These are phyloP conservation scores for Threskiornis aethiopicus DNA, from an alignment of 2,797 vertebrate species.

Conservation along the genomic window DNA sequence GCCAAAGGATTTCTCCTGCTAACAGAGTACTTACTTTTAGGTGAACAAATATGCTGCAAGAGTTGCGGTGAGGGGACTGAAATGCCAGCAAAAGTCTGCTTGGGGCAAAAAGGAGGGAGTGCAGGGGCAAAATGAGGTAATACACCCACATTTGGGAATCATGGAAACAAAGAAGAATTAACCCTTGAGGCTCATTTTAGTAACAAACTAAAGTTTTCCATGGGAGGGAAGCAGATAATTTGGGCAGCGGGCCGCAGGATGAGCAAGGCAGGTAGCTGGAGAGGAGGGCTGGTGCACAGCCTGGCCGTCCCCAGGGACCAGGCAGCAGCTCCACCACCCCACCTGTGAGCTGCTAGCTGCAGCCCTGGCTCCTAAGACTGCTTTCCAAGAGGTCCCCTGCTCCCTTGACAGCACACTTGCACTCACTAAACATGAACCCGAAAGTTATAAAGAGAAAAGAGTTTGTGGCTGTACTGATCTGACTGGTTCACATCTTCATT, in stretches of 20 bases:
- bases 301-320: neutral
- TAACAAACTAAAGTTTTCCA: neutral
- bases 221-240: neutral
- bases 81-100: neutral
- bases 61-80: fast-evolving
- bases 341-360: neutral
- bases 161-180: neutral
- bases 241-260: neutral
- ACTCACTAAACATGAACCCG: neutral
- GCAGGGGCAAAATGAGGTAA: neutral
- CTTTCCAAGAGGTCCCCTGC: neutral
- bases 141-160: neutral
- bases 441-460: neutral
- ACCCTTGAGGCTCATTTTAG: neutral
- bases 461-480: neutral
- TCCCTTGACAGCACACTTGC: neutral
- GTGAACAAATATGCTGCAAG: neutral
- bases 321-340: neutral
- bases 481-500: neutral
- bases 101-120: neutral
- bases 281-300: neutral
- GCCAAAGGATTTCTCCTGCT: neutral
- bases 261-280: neutral
- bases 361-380: neutral
- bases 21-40: neutral